Conservation (phyloP, 2,797 vertebrate species). For the Enteromius treurensis region DNA sequence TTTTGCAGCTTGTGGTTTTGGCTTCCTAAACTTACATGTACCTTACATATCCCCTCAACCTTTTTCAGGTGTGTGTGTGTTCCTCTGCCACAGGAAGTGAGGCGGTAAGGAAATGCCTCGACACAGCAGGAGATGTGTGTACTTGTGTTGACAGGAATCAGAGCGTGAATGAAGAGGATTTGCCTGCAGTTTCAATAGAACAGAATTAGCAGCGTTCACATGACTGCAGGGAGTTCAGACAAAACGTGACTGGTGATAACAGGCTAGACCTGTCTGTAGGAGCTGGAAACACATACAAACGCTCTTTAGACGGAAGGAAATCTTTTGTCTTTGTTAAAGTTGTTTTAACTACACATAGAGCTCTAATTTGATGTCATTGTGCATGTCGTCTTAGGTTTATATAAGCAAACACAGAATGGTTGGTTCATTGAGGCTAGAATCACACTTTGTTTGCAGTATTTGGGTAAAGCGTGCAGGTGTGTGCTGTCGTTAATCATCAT, state of each 20-base stretch:
- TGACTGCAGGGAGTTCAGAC: neutral
- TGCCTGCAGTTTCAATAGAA: constrained; percentile 28
- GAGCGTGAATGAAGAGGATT: constrained; percentile 34
- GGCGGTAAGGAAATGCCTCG: neutral
- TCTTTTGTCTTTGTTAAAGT: neutral
- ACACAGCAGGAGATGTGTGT: constrained; percentile 20
- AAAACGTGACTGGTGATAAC: constrained; percentile 13
- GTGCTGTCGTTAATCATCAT: neutral
- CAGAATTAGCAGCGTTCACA: constrained; percentile 16
- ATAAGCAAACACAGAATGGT: neutral
- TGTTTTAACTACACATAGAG: neutral
- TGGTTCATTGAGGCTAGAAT: neutral
- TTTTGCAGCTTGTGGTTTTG: neutral
- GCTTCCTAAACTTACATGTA: too few relatives aligned
- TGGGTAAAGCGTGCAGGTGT: neutral
- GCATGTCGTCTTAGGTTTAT: neutral
- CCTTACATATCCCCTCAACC: neutral
- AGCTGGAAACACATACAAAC: neutral
- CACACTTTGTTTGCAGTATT: neutral
- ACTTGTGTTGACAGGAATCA: constrained; percentile 31
- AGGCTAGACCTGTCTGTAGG: constrained; percentile 33
- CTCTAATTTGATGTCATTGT: neutral
- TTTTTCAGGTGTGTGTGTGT: constrained; percentile 23
- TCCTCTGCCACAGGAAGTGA: constrained; percentile 10
- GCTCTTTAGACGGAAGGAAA: neutral